These are phyloP conservation scores for Nudaria mundana DNA, from an alignment of 2,888 invertebrate genomes.

Conservation along the genomic window DNA sequence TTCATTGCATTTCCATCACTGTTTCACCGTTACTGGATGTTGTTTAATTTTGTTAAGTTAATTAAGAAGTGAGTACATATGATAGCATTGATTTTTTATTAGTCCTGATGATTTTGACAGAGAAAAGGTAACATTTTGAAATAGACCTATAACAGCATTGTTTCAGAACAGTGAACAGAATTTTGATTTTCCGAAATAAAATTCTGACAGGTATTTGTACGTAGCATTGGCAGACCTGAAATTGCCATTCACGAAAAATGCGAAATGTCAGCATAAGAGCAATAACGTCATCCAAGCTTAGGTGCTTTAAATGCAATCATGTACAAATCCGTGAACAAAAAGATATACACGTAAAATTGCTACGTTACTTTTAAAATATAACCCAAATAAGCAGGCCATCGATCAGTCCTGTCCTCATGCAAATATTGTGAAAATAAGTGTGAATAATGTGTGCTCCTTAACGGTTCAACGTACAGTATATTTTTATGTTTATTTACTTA, in stretches of 20 bases:
- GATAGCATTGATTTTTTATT: no score
- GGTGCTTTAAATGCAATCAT: conserved; percentile 33
- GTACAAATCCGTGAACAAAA: conserved; percentile 20
- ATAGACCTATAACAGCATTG: no score
- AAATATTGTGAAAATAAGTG: conserved; percentile 6
- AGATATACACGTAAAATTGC: conserved; percentile 10
- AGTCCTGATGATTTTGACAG: no score
- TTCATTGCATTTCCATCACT: conserved; percentile 34
- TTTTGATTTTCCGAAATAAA: background rate
- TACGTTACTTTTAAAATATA: conserved; percentile 15
- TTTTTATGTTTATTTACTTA: no score
- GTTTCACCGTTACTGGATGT: conserved; percentile 13
- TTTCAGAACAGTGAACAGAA: no score
- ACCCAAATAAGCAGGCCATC: conserved; percentile 10
- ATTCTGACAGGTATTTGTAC: background rate
- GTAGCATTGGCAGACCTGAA: conserved; percentile 23
- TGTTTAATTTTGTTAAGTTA: conserved; percentile 12
- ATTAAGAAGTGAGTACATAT: background rate
- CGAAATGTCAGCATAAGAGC: conserved; percentile 30
- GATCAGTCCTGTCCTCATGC: conserved; percentile 11
- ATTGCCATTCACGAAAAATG: conserved; percentile 38
- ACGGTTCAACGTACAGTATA: no score
- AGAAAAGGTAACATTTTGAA: no score
- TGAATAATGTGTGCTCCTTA: background rate
- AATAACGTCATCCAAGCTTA: conserved; percentile 29